These are phyloP conservation scores for Galerucella pusilla DNA, from an alignment of 2,888 invertebrate species.

Conservation along the genomic window DNA sequence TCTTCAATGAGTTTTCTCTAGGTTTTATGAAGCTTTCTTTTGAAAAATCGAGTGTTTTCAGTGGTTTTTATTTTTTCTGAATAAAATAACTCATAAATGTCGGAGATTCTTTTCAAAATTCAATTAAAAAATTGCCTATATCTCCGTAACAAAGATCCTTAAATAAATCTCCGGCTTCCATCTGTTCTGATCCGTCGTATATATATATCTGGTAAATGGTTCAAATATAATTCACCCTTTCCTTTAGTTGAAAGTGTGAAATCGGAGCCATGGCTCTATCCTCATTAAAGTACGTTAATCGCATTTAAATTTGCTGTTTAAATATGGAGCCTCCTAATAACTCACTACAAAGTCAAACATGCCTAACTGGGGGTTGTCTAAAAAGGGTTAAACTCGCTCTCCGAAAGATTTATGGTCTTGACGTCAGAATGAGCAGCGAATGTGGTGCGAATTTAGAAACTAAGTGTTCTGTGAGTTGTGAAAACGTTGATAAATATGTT, in stretches of 20 bases:
- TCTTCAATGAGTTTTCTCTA: no score
- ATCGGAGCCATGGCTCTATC: constrained; percentile 37
- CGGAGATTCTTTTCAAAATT: background rate
- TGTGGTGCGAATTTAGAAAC: constrained; percentile 57
- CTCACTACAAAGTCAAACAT: constrained; percentile 62
- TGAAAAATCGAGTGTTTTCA: no score
- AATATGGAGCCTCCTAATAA: constrained; percentile 58
- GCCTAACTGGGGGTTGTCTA: constrained; percentile 43
- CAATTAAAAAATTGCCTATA: constrained; percentile 10
- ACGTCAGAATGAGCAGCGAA: constrained; percentile 56
- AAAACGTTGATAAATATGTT: constrained; percentile 26
- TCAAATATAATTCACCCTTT: constrained; percentile 47
- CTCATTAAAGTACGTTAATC: constrained; percentile 64
- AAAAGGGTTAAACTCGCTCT: constrained; percentile 57
- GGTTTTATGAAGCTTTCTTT: no score
- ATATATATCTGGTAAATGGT: constrained; percentile 37
- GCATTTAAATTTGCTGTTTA: constrained; percentile 62
- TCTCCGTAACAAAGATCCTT: constrained; percentile 3
- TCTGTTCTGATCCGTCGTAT: constrained; percentile 31
- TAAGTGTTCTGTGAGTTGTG: constrained; percentile 28
- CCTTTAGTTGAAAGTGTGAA: constrained; percentile 44
- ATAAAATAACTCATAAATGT: no score
- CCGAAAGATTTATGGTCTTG: constrained; percentile 60
- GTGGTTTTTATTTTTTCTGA: no score
- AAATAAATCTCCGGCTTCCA: constrained; percentile 33